Base-by-base conservation (phyloP, 2,888 invertebrate genomes). In the Isoperla grammatica region DNA sequence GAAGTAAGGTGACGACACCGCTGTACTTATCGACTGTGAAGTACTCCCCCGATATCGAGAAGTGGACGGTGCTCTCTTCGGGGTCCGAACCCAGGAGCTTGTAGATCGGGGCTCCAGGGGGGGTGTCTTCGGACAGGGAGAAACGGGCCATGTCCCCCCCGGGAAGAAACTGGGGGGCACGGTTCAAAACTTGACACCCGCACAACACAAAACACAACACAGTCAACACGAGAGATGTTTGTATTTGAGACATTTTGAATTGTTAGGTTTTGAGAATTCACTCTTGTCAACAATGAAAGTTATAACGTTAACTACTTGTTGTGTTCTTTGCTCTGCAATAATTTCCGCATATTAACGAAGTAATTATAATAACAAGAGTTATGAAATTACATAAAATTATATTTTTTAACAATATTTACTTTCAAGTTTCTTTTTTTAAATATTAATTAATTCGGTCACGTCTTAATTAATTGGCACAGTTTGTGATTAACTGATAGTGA, bases 1-100 rank as follows among this genome's bases (percentile, higher is more conserved):
- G 84, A 1, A 86, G 81, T 22, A 90, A 76, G 0, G 85, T 84
- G 2, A 90, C 86, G 42, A 88, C 86, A 0, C 90, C 90, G 0
- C 86, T 85, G 56, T 80, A 78, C 5, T 86, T 77, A 69, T 90
- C 86, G n/a, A 90, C 90, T 11, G 84, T 84, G 70, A 90, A 87
- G 69, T 86, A 84, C 71, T 89, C 89, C 0, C 90, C 90, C 43
- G 87, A 88, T 75, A 90, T 89, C 48, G 88, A 88, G 71, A 88
- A 90, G 63, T 83, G 81, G 2, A 90, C 77, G 22, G 76, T 80
- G 1, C 86, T 83, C 54, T 85, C 85, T 70, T 90, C 90, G 1
- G 89, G 90, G 70, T 90, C 90, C 42, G 80, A 74, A 43, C 86
- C 88, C 78, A 83, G 83, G 40, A 88, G 78, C 66, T 86, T 86